phyloP scores from a whole-genome alignment of 2,797 vertebrate genomes.

The Nannoperca australis region DNA sequence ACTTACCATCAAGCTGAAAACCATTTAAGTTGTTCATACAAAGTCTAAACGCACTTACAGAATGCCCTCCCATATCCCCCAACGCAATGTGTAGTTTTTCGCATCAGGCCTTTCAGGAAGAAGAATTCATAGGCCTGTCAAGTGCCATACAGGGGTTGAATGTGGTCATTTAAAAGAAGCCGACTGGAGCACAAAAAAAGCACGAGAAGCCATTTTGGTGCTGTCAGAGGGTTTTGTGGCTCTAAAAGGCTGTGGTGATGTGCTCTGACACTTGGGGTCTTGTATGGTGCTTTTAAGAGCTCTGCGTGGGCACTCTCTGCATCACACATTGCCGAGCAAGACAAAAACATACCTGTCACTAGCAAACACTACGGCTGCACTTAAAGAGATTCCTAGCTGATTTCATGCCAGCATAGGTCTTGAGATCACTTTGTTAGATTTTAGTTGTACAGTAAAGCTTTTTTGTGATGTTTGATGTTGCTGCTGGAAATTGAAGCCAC shows the following conservation, averaged over 20 bases:
- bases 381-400: conserved; percentile 72
- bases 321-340: conserved; percentile 77
- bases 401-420: conserved; percentile 67
- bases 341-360: conserved; percentile 85
- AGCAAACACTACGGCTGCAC: conserved; percentile 70
- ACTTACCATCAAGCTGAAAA: conserved; percentile 55
- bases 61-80: conserved; percentile 23
- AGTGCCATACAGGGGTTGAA: conserved; percentile 67
- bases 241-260: conserved; percentile 83
- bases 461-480: conserved; percentile 11
- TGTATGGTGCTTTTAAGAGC: conserved; percentile 84
- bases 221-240: conserved; percentile 84
- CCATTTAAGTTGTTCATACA: conserved; percentile 60
- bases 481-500: conserved; percentile 42
- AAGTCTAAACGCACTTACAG: conserved; percentile 57
- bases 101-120: conserved; percentile 65
- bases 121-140: conserved; percentile 77
- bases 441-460: conserved; percentile 58
- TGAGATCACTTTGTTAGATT: conserved; percentile 64
- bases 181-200: conserved; percentile 72
- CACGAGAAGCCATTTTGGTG: conserved; percentile 80
- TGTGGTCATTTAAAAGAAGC: conserved; percentile 77
- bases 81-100: conserved; percentile 60
- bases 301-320: conserved; percentile 79
- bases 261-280: conserved; percentile 82